phyloP scores from a whole-genome alignment of 2,888 invertebrate species.

The Mycalesis mineus region DNA sequence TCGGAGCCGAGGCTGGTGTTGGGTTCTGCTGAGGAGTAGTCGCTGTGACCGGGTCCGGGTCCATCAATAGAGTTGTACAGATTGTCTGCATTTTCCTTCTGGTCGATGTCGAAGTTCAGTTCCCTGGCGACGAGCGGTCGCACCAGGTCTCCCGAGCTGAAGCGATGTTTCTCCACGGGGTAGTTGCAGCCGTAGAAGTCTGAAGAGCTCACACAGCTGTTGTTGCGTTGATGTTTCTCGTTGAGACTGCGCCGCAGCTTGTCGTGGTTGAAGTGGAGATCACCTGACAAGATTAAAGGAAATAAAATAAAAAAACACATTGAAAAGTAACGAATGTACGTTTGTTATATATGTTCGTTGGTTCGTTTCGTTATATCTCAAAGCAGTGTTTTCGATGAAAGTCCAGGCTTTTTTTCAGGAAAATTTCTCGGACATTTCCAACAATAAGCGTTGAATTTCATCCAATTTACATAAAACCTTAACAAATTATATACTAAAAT shows the following conservation, averaged over 20 bases:
- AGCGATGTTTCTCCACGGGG: conserved; percentile 72
- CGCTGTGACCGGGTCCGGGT: conserved; percentile 52
- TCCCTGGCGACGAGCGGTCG: conserved; percentile 69
- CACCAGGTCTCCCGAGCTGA: conserved; percentile 71
- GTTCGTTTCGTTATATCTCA: too few relatives aligned
- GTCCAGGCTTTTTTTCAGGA: too few relatives aligned
- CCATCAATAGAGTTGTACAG: conserved; percentile 67
- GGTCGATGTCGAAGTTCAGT: conserved; percentile 65
- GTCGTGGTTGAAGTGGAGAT: conserved; percentile 67
- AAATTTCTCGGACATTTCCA: too few relatives aligned
- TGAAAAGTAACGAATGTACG: too few relatives aligned
- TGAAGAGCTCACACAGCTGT: conserved; percentile 74
- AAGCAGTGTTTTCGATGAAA: too few relatives aligned
- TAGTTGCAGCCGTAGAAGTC: conserved; percentile 77
- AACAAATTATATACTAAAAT: too few relatives aligned
- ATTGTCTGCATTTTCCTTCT: conserved; percentile 53
- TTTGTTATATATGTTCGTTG: too few relatives aligned
- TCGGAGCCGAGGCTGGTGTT: conserved; percentile 52
- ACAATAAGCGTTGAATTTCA: too few relatives aligned
- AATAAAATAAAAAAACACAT: neutral
- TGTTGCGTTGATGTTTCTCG: conserved; percentile 74
- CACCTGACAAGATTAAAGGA: conserved; percentile 45
- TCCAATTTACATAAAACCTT: too few relatives aligned
- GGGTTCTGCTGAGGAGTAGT: conserved; percentile 56
- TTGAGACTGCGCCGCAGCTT: conserved; percentile 71